Base-by-base conservation (phyloP, 2,797 vertebrate species). In the Periparus ater region DNA sequence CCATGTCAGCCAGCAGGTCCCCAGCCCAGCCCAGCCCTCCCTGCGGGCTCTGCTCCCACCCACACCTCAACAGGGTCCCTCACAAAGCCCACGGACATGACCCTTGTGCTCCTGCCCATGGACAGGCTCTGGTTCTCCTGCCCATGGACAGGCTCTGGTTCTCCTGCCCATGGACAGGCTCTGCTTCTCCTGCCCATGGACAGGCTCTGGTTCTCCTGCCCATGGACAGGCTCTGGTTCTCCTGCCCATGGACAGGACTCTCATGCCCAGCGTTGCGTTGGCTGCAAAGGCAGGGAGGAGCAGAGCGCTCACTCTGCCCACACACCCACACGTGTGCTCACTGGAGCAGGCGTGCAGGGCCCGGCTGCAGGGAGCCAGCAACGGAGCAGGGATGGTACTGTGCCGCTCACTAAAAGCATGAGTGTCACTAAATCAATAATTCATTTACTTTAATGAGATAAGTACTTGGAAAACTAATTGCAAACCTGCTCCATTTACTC, bases 361-460 rank as follows among this genome's bases (percentile, higher is more conserved):
- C 83, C 1, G 85, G 96, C 94, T 91, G 95, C 95, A 73, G 88
- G 78, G 95, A 98, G 98, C 98, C 96, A 97, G 98, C 98, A 97
- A 89, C 95, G 50, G 98, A 97, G 98, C 94, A 96, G 97, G 98
- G 98, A 98, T 98, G 98, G 98, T 98, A 97, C 97, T 71, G 95
- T 71, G 98, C 98, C 98, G 98, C 98, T 98, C 98, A 98, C 98
- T 99, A 98, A 99, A 99, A 99, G 98, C 98, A 98, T 96, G 98
- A 98, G 98, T 99, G 98, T 99, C 98, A 96, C 98, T 98, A 98
- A 98, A 99, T 99, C 99, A 99, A 99, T 99, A 99, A 99, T 99
- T 99, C 98, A 99, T 99, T 99, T 99, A 98, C 98, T 99, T 99
- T 99, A 99, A 99, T 99, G 99, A 99, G 98, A 99, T 99, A 99